Evolutionary conservation across 1,140 invertebrate species (phyloP), one percentile per base, ranked within the genome.

Genomic region (Achatina immaculata): DNA sequence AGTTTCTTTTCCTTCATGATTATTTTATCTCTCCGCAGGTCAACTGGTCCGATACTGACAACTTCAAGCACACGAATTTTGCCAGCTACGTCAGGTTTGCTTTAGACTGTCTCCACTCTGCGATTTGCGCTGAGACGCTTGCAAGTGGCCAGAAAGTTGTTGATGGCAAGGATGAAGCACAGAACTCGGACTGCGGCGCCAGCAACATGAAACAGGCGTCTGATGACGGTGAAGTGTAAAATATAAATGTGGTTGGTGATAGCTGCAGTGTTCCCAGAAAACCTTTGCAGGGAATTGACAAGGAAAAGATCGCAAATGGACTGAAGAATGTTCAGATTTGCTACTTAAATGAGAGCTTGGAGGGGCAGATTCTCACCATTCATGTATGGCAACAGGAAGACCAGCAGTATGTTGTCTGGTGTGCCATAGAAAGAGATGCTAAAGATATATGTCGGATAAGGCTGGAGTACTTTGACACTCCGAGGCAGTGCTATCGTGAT

Each of bases 31-130:
- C 7, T 48, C 45, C 45, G 19, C 34, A 66, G 55, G 69, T 83
- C 7, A 62, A 36, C 1, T 83, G 82, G 82, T 75, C 71, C 19
- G 82, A 83, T 65, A 83, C 82, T 7, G 82, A 83, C 42, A 31
- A 72, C 65, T 80, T 80, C 65, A 69, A 76, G 0, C 82, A 83
- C 65, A 83, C 82, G 40, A 83, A 80, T 58, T 80, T 71, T 36
- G 45, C 78, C 71, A 71, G 43, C 62, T 83, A 83, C 34, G n/a
- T 40, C 45, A 48, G 45, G 19, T 48, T 11, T 48, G 45, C 45
- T 19, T 11, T 48, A 11, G 45, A 48, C 19, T 7, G 7, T 11
- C 45, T 48, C 45, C 45, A 48, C 19, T 7, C 45, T 11, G 45
- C 45, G 45, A 48, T 48, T 48, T 11, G 45, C 7, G 7, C 45